phyloP scores from a whole-genome alignment of 1,140 invertebrate genomes.

The Caenorhabditis remanei region DNA sequence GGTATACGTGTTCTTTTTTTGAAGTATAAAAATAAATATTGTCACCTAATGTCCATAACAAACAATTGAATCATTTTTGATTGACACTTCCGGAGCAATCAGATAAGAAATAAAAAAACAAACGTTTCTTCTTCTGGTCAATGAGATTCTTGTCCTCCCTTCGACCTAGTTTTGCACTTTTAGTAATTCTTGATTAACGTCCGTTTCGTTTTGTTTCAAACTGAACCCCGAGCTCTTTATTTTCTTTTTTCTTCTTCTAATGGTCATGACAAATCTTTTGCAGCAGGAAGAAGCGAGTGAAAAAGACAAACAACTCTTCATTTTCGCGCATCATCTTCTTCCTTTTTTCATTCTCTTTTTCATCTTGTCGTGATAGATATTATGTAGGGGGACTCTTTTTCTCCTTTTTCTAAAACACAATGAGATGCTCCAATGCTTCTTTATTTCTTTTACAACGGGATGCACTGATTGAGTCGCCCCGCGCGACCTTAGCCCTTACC shows the following conservation, averaged over 20 bases:
- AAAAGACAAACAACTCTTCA: conserved; percentile 29
- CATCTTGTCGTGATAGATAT: neutral
- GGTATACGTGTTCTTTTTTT: too few species aligned
- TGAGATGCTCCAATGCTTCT: neutral
- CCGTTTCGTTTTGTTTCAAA: neutral
- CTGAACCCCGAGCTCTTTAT: neutral
- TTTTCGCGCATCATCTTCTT: neutral
- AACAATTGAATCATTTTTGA: neutral
- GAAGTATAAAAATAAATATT: too few species aligned
- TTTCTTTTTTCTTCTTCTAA: neutral
- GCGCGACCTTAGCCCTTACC: conserved; percentile 12
- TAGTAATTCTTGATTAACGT: neutral
- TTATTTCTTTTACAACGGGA: neutral
- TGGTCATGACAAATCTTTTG: conserved; percentile 5
- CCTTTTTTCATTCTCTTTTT: neutral
- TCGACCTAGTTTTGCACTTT: neutral
- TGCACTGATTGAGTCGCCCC: conserved; percentile 29
- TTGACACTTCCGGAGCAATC: neutral
- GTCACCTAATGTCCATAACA: too few species aligned
- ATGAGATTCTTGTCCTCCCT: neutral
- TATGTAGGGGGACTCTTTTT: neutral
- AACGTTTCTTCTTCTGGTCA: neutral
- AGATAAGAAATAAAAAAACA: too few species aligned
- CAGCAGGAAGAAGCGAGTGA: neutral
- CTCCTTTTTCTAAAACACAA: neutral